phyloP scores from a whole-genome alignment of 30 jellyfish, hydroid and myxozoan species.

The Aurelia aurita complex sp. Pacific region DNA sequence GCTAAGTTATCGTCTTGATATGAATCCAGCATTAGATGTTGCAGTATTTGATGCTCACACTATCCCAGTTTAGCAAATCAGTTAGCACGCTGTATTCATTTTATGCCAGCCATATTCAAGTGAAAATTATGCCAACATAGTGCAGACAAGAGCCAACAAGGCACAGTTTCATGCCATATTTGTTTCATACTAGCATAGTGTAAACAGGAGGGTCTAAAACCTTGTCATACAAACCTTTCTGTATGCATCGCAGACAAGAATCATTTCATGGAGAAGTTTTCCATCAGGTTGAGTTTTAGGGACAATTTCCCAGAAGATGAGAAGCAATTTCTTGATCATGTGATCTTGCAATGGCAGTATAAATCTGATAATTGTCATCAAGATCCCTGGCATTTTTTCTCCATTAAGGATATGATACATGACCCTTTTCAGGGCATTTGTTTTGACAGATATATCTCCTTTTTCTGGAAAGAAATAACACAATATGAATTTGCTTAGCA shows the following conservation, averaged over 20 bases:
- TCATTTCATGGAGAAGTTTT: slow-evolving; percentile 98
- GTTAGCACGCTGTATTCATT: too few species aligned
- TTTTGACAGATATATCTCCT: slow-evolving; percentile 85
- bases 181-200: too few species aligned
- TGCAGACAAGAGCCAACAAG: too few species aligned
- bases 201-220: too few species aligned
- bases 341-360: slow-evolving; percentile 98
- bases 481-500: neutral
- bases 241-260: slow-evolving; percentile 99
- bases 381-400: slow-evolving; percentile 89
- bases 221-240: slow-evolving; percentile 68
- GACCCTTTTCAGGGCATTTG: slow-evolving; percentile 88
- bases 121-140: too few species aligned
- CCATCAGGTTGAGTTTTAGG: slow-evolving; percentile 99
- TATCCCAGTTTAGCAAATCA: too few species aligned
- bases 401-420: slow-evolving; percentile 96
- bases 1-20: too few species aligned
- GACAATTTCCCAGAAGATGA: slow-evolving; percentile 98
- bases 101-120: too few species aligned
- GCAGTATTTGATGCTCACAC: too few species aligned
- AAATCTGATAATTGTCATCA: slow-evolving; percentile 97
- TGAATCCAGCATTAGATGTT: too few species aligned
- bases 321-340: slow-evolving; percentile 85
- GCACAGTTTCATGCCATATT: too few species aligned
- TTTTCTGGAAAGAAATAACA: slow-evolving; percentile 60